Conservation (phyloP, 2,888 invertebrate species). For the Chrysomela aeneicollis region DNA sequence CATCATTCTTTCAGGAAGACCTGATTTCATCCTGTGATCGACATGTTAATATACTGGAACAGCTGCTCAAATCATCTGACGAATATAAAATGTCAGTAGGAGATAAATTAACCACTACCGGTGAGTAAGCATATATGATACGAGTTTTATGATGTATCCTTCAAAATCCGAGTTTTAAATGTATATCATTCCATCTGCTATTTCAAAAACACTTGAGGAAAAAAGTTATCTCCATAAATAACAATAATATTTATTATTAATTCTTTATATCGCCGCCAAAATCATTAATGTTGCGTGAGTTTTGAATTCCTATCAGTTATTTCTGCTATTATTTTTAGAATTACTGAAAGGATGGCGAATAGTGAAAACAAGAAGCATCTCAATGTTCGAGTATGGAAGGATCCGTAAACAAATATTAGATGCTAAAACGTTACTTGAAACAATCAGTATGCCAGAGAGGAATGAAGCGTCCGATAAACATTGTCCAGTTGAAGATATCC, state of each 20-base stretch:
- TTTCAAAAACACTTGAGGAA: too few relatives aligned
- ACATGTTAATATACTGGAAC: slow-evolving; percentile 79
- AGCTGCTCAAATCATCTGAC: slow-evolving; percentile 56
- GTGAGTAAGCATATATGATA: slow-evolving; percentile 48
- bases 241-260: too few relatives aligned
- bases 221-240: too few relatives aligned
- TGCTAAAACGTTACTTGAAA: slow-evolving; percentile 57
- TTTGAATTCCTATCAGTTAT: too few relatives aligned
- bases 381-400: slow-evolving; percentile 58
- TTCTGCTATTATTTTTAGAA: slow-evolving; percentile 54
- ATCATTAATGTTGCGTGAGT: too few relatives aligned
- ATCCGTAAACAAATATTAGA: slow-evolving; percentile 57
- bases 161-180: too few relatives aligned
- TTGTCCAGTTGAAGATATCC: slow-evolving; percentile 56
- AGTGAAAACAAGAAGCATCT: slow-evolving; percentile 58
- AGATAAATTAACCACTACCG: slow-evolving; percentile 57
- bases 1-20: slow-evolving; percentile 73
- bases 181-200: too few relatives aligned
- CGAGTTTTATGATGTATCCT: background rate
- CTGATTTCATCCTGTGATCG: slow-evolving; percentile 86
- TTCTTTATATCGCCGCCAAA: too few relatives aligned
- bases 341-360: slow-evolving; percentile 64
- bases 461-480: slow-evolving; percentile 39
- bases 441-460: slow-evolving; percentile 48
- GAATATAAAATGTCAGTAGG: slow-evolving; percentile 54